Conservation (phyloP, 2,888 invertebrate species). For the Chirona hameri region DNA sequence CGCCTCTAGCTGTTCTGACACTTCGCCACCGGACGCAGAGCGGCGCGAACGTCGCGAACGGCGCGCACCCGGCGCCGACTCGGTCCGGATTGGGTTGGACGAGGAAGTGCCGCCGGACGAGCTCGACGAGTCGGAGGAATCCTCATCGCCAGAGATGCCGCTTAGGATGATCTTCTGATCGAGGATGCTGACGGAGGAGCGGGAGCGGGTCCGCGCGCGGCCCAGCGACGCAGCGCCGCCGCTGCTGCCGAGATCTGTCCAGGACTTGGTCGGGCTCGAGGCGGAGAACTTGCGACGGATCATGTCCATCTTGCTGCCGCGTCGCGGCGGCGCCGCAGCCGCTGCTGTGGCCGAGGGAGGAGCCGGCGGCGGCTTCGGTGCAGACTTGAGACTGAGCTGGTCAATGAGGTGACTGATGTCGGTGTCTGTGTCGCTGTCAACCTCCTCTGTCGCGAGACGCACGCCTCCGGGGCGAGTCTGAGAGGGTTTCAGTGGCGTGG, state of each 20-base stretch:
- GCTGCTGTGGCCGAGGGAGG: not conserved
- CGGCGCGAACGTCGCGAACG: not conserved
- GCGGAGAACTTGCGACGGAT: constrained; percentile 3
- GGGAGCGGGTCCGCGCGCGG: not conserved
- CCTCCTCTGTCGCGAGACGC: not conserved
- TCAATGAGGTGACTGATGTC: not conserved
- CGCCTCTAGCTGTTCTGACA: not conserved
- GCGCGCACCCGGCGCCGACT: not conserved
- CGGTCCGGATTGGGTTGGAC: not conserved
- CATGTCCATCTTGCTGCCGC: constrained; percentile 24
- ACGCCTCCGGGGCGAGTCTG: not conserved
- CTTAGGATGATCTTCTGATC: constrained; percentile 13
- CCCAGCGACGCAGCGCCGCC: not conserved
- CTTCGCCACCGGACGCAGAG: not conserved
- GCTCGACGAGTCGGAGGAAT: not conserved
- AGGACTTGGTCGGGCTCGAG: not conserved
- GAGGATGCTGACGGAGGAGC: not conserved
- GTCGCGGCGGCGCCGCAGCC: not conserved
- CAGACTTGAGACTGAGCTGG: not conserved
- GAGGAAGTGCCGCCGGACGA: not conserved
- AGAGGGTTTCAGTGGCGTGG: not conserved
- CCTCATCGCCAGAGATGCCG: constrained; percentile 22
- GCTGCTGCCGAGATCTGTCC: not conserved
- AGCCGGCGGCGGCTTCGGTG: not conserved
- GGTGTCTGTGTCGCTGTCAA: not conserved